A percentile compares a stretch with the other conserved stretches of the same genome.
These are phyloP conservation scores for Megaustenia siamemsis DNA, from an alignment of 2,888 invertebrate genomes.

Conservation along the genomic window DNA sequence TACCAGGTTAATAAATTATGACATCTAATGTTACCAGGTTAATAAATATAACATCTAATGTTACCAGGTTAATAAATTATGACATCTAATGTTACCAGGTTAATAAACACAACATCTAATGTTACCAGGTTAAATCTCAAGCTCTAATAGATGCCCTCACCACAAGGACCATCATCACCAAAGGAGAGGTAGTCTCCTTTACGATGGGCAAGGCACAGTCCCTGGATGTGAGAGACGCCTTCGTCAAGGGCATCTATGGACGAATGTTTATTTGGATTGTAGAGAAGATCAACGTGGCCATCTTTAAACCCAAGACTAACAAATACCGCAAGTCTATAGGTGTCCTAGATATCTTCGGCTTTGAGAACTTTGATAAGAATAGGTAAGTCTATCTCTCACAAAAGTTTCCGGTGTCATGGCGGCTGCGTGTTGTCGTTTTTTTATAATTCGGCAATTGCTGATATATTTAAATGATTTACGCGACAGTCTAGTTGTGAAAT, in stretches of 20 bases:
- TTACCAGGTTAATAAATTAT: too few species aligned
- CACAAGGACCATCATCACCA: slow-evolving; percentile 91
- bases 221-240: slow-evolving; percentile 97
- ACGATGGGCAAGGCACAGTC: slow-evolving; percentile 94
- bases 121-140: slow-evolving; percentile 89
- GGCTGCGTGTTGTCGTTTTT: too few species aligned
- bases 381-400: slow-evolving; percentile 82
- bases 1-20: too few species aligned
- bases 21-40: too few species aligned
- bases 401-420: too few species aligned
- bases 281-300: slow-evolving; percentile 97
- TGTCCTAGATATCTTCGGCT: slow-evolving; percentile 99
- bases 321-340: slow-evolving; percentile 88
- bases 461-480: too few species aligned
- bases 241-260: slow-evolving; percentile 98
- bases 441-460: too few species aligned
- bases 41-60: too few species aligned
- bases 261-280: slow-evolving; percentile 97
- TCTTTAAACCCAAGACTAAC: slow-evolving; percentile 81
- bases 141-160: slow-evolving; percentile 95
- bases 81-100: too few species aligned
- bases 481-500: too few species aligned
- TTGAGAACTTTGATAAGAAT: slow-evolving; percentile 98
- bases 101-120: too few species aligned
- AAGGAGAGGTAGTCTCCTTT: slow-evolving; percentile 84